Evolutionary conservation across 2,888 invertebrate species (phyloP).

Genomic region (Dryobota labecula): DNA sequence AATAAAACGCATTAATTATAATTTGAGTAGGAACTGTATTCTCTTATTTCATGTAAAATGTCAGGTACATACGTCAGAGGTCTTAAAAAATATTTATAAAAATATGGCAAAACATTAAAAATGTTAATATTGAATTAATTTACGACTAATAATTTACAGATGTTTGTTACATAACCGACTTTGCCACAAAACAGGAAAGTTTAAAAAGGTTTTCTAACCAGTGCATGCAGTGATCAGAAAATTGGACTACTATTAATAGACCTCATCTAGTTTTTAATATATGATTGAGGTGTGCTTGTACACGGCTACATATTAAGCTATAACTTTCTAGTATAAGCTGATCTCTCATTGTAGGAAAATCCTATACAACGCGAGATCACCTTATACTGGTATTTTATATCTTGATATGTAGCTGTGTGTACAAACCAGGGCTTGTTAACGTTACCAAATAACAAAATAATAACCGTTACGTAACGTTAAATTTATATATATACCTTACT

Average conservation of each 20-base stretch:
- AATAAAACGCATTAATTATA: slow-evolving; percentile 29
- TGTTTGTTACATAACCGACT: neutral
- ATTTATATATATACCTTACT: no score
- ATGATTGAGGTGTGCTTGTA: neutral
- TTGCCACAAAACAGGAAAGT: neutral
- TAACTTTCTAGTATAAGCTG: no score
- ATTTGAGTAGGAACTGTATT: slow-evolving; percentile 16
- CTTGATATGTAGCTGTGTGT: no score
- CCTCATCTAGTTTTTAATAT: no score
- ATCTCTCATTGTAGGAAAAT: no score
- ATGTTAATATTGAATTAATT: neutral
- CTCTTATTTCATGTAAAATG: slow-evolving; percentile 10
- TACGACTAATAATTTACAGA: neutral
- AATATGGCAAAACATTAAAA: neutral
- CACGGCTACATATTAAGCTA: no score
- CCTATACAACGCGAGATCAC: no score
- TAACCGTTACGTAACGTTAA: no score
- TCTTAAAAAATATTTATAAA: slow-evolving; percentile 2
- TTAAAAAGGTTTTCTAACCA: neutral
- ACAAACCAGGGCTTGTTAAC: no score
- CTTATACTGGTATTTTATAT: no score
- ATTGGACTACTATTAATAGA: neutral
- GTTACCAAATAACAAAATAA: no score
- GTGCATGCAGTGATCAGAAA: slow-evolving; percentile 4
- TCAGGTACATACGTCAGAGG: slow-evolving; percentile 3